Evolutionary conservation across 2,797 vertebrate species (phyloP).

Genomic region (Coilia nasus): DNA sequence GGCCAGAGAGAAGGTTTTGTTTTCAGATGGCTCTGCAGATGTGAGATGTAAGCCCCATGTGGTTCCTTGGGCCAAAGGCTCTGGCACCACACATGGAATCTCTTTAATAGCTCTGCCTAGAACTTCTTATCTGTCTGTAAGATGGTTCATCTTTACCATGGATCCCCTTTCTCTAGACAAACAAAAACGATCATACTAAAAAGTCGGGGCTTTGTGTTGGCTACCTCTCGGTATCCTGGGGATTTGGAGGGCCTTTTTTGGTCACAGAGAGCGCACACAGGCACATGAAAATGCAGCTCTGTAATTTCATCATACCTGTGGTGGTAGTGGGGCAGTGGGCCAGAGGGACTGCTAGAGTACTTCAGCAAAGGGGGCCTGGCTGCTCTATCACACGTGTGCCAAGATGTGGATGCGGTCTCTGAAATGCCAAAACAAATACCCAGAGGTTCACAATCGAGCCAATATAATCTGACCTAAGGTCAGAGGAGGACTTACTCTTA

Average conservation of each 20-base stretch:
- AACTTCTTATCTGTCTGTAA: background rate
- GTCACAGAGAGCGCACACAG: constrained; percentile 50
- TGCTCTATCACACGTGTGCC: background rate
- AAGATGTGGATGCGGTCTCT: background rate
- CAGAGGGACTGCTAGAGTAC: constrained; percentile 44
- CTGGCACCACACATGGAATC: constrained; percentile 13
- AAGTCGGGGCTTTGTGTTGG: background rate
- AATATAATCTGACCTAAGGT: background rate
- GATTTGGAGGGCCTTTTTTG: constrained; percentile 23
- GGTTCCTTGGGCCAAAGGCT: constrained; percentile 5
- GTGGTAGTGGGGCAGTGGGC: constrained; percentile 31
- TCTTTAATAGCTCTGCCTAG: constrained; percentile 7
- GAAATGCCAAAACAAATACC: background rate
- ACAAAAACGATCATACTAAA: background rate
- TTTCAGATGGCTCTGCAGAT: constrained; percentile 16
- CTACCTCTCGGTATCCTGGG: background rate
- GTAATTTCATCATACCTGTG: constrained; percentile 50
- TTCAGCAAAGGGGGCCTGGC: constrained; percentile 42
- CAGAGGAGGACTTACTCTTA: background rate
- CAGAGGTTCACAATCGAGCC: background rate
- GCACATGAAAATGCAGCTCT: constrained; percentile 36
- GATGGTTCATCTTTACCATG: background rate
- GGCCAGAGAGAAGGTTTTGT: background rate
- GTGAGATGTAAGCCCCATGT: constrained; percentile 19
- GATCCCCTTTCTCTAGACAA: background rate